A percentile compares a stretch with the other conserved stretches of the same genome.
phyloP scores from a whole-genome alignment of 1,140 invertebrate species.

The Leptoteleia sp. region DNA sequence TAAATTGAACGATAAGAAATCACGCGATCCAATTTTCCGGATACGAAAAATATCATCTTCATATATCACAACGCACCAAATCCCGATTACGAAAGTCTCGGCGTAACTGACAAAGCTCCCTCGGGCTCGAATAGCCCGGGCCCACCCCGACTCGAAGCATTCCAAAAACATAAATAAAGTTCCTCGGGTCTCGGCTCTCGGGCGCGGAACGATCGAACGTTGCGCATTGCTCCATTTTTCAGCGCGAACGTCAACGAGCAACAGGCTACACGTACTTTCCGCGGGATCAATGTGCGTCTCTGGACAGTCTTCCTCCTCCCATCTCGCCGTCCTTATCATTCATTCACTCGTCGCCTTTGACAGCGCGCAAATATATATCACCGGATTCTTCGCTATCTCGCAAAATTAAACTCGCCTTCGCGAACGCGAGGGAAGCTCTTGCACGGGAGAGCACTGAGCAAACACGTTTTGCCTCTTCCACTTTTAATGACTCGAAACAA shows the following conservation, averaged over 20 bases:
- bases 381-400: slow-evolving; percentile 12
- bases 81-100: slow-evolving; percentile 17
- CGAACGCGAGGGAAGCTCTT: too few relatives aligned
- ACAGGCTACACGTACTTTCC: slow-evolving; percentile 58
- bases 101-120: neutral
- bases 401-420: slow-evolving; percentile 31
- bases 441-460: too few relatives aligned
- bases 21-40: too few relatives aligned
- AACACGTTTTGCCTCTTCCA: too few relatives aligned
- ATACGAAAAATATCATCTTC: neutral
- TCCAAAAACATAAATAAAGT: slow-evolving; percentile 40
- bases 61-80: slow-evolving; percentile 10
- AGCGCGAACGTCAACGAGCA: slow-evolving; percentile 47
- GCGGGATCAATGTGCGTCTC: slow-evolving; percentile 14
- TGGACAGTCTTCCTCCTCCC: slow-evolving; percentile 21
- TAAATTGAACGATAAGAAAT: too few relatives aligned
- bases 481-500: too few relatives aligned
- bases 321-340: slow-evolving; percentile 17
- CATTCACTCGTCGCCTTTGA: too few relatives aligned
- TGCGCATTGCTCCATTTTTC: slow-evolving; percentile 56
- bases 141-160: slow-evolving; percentile 9
- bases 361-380: slow-evolving; percentile 21
- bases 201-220: slow-evolving; percentile 49
- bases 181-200: slow-evolving; percentile 20
- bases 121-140: neutral